Percentiles rank a stretch among this genome's conserved stretches.
phyloP scores from a whole-genome alignment of 2,888 invertebrate species.

The Spilarctia lutea region DNA sequence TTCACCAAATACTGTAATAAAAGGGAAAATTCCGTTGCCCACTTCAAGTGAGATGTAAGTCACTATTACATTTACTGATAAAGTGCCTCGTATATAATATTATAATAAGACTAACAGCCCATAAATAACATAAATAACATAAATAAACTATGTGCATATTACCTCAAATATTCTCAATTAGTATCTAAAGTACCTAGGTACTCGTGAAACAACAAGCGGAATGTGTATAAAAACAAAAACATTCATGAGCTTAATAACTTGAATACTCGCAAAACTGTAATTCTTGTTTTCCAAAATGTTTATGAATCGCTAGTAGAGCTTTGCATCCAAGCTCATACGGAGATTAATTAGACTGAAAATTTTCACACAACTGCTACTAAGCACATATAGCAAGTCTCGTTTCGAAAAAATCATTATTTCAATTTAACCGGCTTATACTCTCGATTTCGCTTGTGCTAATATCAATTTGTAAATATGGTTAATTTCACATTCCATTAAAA shows the following conservation, averaged over 20 bases:
- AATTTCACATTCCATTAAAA: too few species aligned
- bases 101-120: too few species aligned
- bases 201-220: background rate
- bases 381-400: background rate
- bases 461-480: background rate
- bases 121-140: too few species aligned
- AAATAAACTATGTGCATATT: too few species aligned
- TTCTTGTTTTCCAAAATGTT: background rate
- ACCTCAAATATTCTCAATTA: background rate
- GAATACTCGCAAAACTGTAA: background rate
- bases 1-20: too few species aligned
- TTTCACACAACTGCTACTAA: background rate
- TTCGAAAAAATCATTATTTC: background rate
- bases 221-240: background rate
- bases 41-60: too few species aligned
- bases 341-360: constrained; percentile 4
- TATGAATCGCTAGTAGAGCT: background rate
- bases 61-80: too few species aligned
- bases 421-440: background rate
- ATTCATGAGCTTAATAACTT: background rate
- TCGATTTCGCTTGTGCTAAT: background rate
- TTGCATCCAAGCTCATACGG: constrained; percentile 3
- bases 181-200: background rate
- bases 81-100: too few species aligned
- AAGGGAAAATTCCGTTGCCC: too few species aligned